A percentile compares a stretch with the other conserved stretches of the same genome.
Conservation (phyloP, 2,888 invertebrate genomes). For the Glomeris marginata region DNA sequence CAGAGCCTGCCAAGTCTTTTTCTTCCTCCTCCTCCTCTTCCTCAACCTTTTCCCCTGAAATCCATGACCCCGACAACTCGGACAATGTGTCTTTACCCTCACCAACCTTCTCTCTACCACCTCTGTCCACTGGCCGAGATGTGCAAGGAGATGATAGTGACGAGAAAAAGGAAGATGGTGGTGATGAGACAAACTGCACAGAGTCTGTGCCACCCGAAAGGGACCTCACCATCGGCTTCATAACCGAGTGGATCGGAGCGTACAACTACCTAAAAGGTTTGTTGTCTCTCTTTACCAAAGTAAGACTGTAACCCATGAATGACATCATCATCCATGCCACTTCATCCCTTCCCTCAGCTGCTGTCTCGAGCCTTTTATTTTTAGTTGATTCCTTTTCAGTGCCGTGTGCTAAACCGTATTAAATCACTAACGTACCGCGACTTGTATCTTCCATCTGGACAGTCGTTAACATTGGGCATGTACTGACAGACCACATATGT, state of each 20-base stretch:
- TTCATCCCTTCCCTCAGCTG: background rate
- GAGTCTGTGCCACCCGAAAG: conserved; percentile 23
- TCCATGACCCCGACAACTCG: no score
- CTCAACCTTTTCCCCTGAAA: no score
- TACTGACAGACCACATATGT: no score
- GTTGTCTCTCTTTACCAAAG: no score
- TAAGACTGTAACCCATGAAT: no score
- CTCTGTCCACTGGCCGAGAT: conserved; percentile 25
- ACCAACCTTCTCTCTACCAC: background rate
- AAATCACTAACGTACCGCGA: background rate
- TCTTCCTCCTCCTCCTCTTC: no score
- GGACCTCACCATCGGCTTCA: conserved; percentile 41
- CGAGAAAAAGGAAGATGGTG: conserved; percentile 20
- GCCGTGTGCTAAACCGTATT: background rate
- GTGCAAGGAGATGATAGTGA: conserved; percentile 28
- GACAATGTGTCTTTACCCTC: no score
- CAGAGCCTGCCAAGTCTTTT: no score
- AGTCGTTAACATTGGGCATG: no score
- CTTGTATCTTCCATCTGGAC: no score
- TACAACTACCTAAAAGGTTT: conserved; percentile 47
- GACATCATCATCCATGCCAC: no score
- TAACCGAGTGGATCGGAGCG: conserved; percentile 53
- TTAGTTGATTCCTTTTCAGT: background rate
- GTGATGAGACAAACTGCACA: conserved; percentile 33
- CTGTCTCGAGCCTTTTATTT: background rate